These are phyloP conservation scores for Eulithis testata DNA, from an alignment of 2,888 invertebrate species.

Conservation along the genomic window DNA sequence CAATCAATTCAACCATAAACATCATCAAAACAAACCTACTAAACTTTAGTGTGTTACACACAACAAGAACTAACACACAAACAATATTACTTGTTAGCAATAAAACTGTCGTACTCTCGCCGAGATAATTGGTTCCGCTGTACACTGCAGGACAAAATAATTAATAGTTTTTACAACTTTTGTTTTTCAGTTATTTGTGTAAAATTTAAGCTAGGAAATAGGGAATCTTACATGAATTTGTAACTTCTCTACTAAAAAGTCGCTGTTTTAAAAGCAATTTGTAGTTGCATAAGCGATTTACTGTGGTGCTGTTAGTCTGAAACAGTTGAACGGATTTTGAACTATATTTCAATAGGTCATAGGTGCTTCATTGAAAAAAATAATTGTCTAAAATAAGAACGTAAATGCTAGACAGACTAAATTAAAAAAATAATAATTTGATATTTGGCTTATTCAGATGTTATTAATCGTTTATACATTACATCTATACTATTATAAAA, in stretches of 20 bases:
- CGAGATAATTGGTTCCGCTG: slow-evolving; percentile 36
- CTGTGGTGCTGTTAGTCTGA: background rate
- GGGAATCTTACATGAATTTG: background rate
- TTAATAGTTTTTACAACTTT: slow-evolving; percentile 12
- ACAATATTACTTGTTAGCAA: slow-evolving; percentile 41
- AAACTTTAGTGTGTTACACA: too few relatives aligned
- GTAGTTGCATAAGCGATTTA: background rate
- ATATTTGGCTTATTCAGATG: too few relatives aligned
- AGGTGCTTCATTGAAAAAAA: too few relatives aligned
- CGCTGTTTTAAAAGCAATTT: background rate
- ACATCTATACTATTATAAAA: too few relatives aligned
- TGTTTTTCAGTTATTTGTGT: background rate
- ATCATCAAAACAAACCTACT: too few relatives aligned
- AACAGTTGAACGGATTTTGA: background rate
- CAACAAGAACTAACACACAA: slow-evolving; percentile 27
- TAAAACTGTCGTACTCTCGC: slow-evolving; percentile 41
- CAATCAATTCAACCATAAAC: too few relatives aligned
- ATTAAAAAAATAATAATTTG: too few relatives aligned
- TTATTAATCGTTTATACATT: too few relatives aligned
- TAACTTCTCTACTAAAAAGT: background rate
- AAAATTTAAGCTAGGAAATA: background rate
- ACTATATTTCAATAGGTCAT: too few relatives aligned
- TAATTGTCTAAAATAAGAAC: too few relatives aligned
- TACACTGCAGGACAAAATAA: slow-evolving; percentile 30
- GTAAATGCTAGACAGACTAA: too few relatives aligned